Conservation (phyloP, 2,888 invertebrate genomes). For the Amphipoea lucens region DNA sequence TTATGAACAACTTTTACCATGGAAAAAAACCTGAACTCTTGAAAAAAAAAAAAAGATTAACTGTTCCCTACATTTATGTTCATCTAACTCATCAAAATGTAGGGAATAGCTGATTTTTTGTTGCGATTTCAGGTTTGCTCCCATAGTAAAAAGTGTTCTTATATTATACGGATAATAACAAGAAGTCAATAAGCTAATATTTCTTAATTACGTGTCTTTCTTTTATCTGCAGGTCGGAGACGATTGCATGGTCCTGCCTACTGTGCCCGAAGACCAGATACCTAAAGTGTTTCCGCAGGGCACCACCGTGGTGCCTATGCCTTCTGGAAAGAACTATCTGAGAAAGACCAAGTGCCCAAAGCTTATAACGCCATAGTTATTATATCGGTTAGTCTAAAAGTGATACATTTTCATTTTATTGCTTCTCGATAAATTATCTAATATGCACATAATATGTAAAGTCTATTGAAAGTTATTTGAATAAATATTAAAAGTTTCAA, state of each 20-base stretch:
- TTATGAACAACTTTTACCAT: too few relatives aligned
- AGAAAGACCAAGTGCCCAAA: slow-evolving; percentile 92
- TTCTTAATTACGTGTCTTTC: slow-evolving; percentile 2
- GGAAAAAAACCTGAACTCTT: too few relatives aligned
- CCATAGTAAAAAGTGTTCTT: too few relatives aligned
- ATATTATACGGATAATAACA: neutral
- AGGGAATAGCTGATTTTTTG: too few relatives aligned
- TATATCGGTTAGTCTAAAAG: slow-evolving; percentile 18
- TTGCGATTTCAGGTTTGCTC: too few relatives aligned
- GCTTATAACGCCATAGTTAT: slow-evolving; percentile 44
- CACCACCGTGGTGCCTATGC: slow-evolving; percentile 92
- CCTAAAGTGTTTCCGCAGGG: slow-evolving; percentile 93
- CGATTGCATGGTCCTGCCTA: slow-evolving; percentile 97
- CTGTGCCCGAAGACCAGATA: slow-evolving; percentile 93
- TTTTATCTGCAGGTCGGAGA: slow-evolving; percentile 92
- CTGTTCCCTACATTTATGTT: too few relatives aligned
- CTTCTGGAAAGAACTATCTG: slow-evolving; percentile 96
- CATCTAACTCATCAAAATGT: too few relatives aligned
- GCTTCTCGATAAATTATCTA: slow-evolving; percentile 32
- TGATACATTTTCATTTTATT: slow-evolving; percentile 22
- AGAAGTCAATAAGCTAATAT: neutral
- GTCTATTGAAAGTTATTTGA: slow-evolving; percentile 48
- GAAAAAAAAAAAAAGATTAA: too few relatives aligned
- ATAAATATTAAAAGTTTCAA: slow-evolving; percentile 36
- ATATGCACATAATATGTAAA: slow-evolving; percentile 49